Conservation (phyloP, 2,113 vertebrate genomes). For the Eonycteris spelaea region DNA sequence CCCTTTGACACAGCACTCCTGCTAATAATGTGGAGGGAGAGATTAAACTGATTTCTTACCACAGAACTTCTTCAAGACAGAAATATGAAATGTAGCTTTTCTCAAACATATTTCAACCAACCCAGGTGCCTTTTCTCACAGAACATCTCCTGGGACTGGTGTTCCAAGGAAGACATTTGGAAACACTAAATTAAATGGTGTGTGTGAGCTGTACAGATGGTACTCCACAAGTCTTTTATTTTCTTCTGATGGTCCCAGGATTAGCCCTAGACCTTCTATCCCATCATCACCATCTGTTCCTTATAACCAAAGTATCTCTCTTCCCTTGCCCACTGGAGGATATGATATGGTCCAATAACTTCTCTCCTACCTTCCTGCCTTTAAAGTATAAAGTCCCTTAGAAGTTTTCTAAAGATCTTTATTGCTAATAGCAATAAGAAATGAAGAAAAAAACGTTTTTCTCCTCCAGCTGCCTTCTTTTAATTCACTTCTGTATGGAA, state of each 20-base stretch:
- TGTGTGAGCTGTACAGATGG: slow-evolving; percentile 21
- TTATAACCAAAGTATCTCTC: slow-evolving; percentile 2
- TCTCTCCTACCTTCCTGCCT: neutral
- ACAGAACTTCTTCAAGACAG: neutral
- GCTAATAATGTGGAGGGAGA: neutral
- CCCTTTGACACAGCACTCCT: neutral
- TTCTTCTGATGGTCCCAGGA: slow-evolving; percentile 42
- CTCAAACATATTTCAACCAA: slow-evolving; percentile 8
- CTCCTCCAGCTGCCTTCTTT: neutral
- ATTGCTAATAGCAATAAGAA: neutral
- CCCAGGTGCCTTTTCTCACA: neutral
- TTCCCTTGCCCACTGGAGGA: neutral
- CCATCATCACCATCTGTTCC: slow-evolving; percentile 30
- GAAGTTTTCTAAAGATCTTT: slow-evolving; percentile 19
- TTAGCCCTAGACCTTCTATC: slow-evolving; percentile 3
- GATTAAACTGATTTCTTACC: neutral
- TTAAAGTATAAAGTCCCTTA: neutral
- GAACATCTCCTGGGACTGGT: neutral
- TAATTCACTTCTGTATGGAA: neutral
- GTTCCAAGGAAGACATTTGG: slow-evolving; percentile 47
- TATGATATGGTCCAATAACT: neutral
- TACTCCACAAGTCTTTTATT: slow-evolving; percentile 28
- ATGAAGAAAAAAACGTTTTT: neutral
- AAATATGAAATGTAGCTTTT: neutral
- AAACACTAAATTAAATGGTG: slow-evolving; percentile 15